These are phyloP conservation scores for Toxostoma redivivum DNA, from an alignment of 2,113 vertebrate genomes.

Conservation along the genomic window DNA sequence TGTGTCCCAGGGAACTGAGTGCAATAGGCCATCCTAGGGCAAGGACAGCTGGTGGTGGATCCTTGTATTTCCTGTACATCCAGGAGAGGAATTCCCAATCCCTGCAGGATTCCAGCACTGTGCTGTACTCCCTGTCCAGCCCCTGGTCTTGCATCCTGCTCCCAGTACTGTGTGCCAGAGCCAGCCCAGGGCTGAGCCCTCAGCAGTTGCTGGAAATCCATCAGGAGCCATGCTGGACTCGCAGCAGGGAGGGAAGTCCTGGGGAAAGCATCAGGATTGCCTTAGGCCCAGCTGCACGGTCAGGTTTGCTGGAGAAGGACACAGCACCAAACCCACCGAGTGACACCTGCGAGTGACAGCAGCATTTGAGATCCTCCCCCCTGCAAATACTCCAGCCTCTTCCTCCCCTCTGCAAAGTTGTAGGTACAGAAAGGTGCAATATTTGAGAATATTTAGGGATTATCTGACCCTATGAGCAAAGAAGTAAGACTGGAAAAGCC, in stretches of 20 bases:
- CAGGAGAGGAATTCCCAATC: not conserved
- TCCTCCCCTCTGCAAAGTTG: not conserved
- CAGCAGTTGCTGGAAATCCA: not conserved
- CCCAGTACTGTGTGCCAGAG: not conserved
- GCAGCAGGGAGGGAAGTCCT: not conserved
- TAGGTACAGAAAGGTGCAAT: slow-evolving; percentile 42
- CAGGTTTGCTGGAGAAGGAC: not conserved
- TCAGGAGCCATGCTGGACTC: not conserved
- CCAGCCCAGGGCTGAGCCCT: not conserved
- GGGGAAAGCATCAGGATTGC: not conserved
- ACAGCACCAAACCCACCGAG: not conserved
- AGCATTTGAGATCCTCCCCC: not conserved
- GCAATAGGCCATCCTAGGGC: not conserved
- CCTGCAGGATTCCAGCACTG: not conserved
- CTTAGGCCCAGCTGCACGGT: not conserved
- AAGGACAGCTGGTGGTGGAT: not conserved
- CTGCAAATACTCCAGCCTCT: not conserved
- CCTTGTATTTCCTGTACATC: not conserved
- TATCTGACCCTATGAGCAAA: not conserved
- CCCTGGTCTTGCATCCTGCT: not conserved
- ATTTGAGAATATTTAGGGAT: not conserved
- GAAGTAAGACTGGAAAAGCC: not conserved
- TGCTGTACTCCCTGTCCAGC: not conserved
- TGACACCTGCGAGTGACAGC: not conserved
- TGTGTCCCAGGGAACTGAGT: not conserved